Base-by-base conservation (phyloP, 1,140 invertebrate species). In the Phymorhynchus buccinoides region DNA sequence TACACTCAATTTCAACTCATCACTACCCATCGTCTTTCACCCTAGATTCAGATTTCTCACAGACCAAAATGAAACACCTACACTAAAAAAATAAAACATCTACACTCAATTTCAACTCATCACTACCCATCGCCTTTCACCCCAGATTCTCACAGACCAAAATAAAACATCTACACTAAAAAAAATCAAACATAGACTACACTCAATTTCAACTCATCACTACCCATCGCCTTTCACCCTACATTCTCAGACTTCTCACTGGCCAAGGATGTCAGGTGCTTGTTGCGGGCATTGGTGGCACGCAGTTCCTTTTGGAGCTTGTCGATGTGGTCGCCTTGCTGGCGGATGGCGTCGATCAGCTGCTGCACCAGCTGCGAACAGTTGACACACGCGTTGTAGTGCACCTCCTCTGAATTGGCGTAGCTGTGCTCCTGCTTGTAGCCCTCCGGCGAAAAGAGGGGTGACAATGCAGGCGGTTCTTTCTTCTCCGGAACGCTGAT, bases 381-480 rank as follows among this genome's bases (percentile, higher is more conserved):
- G 73, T 75, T 75, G 32, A 37, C 35, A 27, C 73, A 75, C 16
- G 73, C 73, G 18, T 75, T 27, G 37, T 75, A 75, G 37, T 27
- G 73, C 32, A 75, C 35, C 37, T 75, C 73, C 27, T 75, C 73
- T 4, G 73, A 75, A 30, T 75, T 41, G 35, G 73, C 73, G 18
- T 75, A 75, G 27, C 73, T 75, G 37, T 75, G 73, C 73, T 75
- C 73, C 73, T 75, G 73, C 30, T 75, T 75, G 73, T 75, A 75
- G 35, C 73, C 73, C 6, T 75, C 68, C 22, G 7, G 9, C 3
- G 68, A 35, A 32, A 73, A 73, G 0, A 1, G 27, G 18, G 18
- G 32, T 18, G 73, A 4, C 9, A 27, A 41, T 3, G 18, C 14
- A 1, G 32, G 37, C 0, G 27, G 27, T 18, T 37, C n/a, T 66